Conservation (phyloP, 2,888 invertebrate species). For the Apodemia mormo region DNA sequence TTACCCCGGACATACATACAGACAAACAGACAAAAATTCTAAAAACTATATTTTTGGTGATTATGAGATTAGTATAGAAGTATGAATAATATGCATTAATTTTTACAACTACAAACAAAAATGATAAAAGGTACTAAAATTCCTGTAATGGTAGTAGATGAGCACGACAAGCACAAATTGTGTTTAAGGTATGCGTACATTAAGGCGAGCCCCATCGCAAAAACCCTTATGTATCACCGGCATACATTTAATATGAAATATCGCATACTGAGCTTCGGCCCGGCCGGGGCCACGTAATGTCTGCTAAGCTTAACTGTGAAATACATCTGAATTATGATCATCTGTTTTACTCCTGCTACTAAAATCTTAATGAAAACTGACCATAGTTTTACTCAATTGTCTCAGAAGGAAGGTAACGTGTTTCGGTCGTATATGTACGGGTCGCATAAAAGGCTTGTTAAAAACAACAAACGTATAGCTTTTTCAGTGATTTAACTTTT, state of each 20-base stretch:
- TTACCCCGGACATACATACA: too few species aligned
- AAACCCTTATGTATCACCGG: neutral
- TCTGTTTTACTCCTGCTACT: neutral
- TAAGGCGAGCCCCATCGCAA: neutral
- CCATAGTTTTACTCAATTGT: too few species aligned
- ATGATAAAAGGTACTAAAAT: neutral
- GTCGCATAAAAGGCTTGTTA: too few species aligned
- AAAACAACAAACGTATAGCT: too few species aligned
- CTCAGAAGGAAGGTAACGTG: too few species aligned
- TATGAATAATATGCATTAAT: too few species aligned
- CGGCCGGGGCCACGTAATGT: neutral
- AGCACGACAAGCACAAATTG: neutral
- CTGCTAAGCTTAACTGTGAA: neutral
- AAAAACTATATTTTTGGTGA: too few species aligned
- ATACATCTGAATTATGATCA: constrained; percentile 10
- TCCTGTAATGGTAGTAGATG: neutral
- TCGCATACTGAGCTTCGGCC: neutral
- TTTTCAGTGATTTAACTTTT: too few species aligned
- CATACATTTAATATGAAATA: constrained; percentile 5
- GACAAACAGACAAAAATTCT: too few species aligned
- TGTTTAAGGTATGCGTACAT: neutral
- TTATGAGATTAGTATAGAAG: too few species aligned
- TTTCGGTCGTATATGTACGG: too few species aligned
- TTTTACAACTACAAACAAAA: too few species aligned
- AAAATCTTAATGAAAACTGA: neutral